Evolutionary conservation across 2,888 invertebrate genomes (phyloP).

Genomic region (Apocheima hispidaria): DNA sequence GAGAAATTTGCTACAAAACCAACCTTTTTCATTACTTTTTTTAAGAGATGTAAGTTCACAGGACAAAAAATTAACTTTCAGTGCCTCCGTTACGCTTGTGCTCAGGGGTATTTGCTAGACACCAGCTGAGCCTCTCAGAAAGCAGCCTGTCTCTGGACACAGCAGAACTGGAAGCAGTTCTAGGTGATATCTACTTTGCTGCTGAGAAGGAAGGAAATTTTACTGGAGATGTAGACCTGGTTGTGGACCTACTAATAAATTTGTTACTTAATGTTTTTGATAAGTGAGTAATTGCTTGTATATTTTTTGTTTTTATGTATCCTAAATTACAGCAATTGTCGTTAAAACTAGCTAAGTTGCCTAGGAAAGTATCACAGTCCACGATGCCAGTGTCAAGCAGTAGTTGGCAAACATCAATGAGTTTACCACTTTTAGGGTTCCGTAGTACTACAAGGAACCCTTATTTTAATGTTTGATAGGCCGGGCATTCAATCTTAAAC

Average conservation of each 20-base stretch:
- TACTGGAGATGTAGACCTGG: conserved; percentile 87
- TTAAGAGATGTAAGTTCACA: too few species aligned
- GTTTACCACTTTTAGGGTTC: too few species aligned
- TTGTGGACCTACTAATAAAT: conserved; percentile 88
- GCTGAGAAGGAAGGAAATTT: conserved; percentile 88
- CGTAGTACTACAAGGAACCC: too few species aligned
- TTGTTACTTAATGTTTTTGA: conserved; percentile 89
- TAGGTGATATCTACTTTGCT: conserved; percentile 91
- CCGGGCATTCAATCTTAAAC: too few species aligned
- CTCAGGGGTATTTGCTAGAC: conserved; percentile 90
- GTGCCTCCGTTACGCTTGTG: conserved; percentile 86
- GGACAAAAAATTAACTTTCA: conserved; percentile 42
- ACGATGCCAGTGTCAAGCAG: too few species aligned
- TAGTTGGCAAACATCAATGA: too few species aligned
- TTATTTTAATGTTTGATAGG: too few species aligned
- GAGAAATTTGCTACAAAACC: too few species aligned
- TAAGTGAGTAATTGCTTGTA: conserved; percentile 78
- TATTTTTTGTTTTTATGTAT: neutral
- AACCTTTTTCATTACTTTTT: too few species aligned
- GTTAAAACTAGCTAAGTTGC: too few species aligned
- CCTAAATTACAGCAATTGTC: too few species aligned
- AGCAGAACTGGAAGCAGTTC: conserved; percentile 89
- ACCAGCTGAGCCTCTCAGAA: conserved; percentile 89
- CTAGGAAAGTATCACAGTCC: too few species aligned
- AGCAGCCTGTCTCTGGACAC: conserved; percentile 88